phyloP scores from a whole-genome alignment of 1,140 invertebrate genomes.

The Rhopalosiphum padi region DNA sequence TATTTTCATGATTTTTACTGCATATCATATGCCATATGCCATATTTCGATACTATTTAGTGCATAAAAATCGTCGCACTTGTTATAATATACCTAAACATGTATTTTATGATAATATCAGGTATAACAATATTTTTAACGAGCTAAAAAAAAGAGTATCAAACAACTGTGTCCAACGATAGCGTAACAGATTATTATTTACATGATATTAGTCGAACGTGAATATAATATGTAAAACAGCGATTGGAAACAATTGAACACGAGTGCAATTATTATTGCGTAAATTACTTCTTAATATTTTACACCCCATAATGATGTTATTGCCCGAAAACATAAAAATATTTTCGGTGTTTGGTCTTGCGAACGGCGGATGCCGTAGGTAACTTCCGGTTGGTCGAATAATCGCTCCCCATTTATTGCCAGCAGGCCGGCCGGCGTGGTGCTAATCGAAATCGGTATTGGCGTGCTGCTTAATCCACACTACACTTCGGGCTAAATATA shows the following conservation, averaged over 20 bases:
- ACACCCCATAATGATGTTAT: not conserved
- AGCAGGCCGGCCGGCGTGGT: not conserved
- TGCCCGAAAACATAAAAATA: not conserved
- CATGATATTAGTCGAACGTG: no score
- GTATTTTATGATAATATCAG: not conserved
- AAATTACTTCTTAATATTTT: not conserved
- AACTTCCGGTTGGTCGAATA: not conserved
- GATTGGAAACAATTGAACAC: not conserved
- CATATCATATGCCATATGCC: no score
- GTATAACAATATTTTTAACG: not conserved
- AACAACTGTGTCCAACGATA: not conserved
- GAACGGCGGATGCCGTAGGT: not conserved
- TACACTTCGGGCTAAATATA: not conserved
- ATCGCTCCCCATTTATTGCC: not conserved
- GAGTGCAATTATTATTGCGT: not conserved
- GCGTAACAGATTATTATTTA: no score
- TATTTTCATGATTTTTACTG: no score
- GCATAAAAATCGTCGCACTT: no score
- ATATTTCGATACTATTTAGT: no score
- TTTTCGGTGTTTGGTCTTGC: not conserved
- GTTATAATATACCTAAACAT: no score
- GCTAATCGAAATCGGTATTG: conserved; percentile 1
- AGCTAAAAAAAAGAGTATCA: not conserved
- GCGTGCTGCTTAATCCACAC: conserved; percentile 6
- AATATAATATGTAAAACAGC: no score